A percentile compares a stretch with the other conserved stretches of the same genome.
Evolutionary conservation across 2,888 invertebrate species (phyloP).

Genomic region (Drosophila dives): DNA sequence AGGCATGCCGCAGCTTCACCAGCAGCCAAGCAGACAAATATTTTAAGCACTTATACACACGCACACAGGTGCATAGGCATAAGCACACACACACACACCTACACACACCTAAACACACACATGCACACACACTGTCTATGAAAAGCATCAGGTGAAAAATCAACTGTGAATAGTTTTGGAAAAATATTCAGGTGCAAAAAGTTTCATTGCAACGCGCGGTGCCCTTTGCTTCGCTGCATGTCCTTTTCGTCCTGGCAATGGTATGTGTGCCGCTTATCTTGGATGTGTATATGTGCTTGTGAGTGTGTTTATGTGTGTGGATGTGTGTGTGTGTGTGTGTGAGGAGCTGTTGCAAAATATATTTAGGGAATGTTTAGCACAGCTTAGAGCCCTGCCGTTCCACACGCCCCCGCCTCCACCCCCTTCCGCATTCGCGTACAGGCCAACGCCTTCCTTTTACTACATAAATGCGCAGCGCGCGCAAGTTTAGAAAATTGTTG

Average conservation of each 20-base stretch:
- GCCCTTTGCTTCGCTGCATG: constrained; percentile 27
- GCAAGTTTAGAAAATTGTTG: constrained; percentile 75
- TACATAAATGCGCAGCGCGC: constrained; percentile 58
- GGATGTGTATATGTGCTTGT: neutral
- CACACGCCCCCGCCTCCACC: constrained; percentile 22
- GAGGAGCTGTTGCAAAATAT: constrained; percentile 74
- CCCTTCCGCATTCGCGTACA: constrained; percentile 9
- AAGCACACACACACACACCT: constrained; percentile 29
- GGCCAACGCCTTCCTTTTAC: constrained; percentile 45
- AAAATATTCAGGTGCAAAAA: constrained; percentile 80
- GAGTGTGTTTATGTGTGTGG: neutral
- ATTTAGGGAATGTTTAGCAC: constrained; percentile 80
- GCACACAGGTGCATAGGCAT: constrained; percentile 25
- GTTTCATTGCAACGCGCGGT: constrained; percentile 68
- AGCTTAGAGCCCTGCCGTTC: constrained; percentile 68
- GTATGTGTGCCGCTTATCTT: constrained; percentile 69
- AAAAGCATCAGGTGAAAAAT: constrained; percentile 81
- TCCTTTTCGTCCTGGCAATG: constrained; percentile 21
- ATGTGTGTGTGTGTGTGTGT: constrained; percentile 10
- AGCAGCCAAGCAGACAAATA: constrained; percentile 65
- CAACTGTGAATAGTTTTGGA: constrained; percentile 80
- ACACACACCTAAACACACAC: constrained; percentile 22
- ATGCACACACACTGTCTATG: constrained; percentile 28
- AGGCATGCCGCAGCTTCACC: constrained; percentile 38
- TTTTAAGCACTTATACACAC: constrained; percentile 68